phyloP scores from a whole-genome alignment of 2,113 vertebrate species.

The Hippocampus barbouri region DNA sequence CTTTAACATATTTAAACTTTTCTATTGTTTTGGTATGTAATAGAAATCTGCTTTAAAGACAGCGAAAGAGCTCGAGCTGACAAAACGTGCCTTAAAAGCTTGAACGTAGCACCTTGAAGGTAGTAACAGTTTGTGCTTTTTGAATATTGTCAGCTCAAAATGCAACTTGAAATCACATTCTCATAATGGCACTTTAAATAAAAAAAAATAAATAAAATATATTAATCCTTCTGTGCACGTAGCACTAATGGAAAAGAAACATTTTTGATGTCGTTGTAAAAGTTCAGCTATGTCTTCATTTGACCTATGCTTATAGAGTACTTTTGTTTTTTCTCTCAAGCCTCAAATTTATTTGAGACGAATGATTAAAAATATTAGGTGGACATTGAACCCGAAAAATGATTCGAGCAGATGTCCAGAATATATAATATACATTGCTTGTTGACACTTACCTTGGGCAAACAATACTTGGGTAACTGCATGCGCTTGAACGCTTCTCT shows the following conservation, averaged over 20 bases:
- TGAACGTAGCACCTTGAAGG: background rate
- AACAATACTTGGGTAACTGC: conserved; percentile 92
- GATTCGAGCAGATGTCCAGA: background rate
- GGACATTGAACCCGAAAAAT: background rate
- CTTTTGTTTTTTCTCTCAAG: background rate
- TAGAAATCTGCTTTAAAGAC: background rate
- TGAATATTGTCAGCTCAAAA: background rate
- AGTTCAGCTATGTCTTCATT: background rate
- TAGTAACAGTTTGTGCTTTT: background rate
- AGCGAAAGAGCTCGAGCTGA: background rate
- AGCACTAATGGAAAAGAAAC: background rate
- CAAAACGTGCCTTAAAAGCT: background rate
- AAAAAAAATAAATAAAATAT: background rate
- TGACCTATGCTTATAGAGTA: background rate
- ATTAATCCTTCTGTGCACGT: background rate
- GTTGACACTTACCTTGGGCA: conserved; percentile 84
- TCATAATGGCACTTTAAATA: no score
- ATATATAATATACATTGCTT: background rate
- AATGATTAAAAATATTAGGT: background rate
- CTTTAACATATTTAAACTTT: background rate
- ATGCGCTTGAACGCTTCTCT: conserved; percentile 89
- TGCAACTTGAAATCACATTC: background rate
- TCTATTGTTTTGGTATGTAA: background rate
- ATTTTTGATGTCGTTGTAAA: background rate
- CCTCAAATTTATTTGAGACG: background rate